These are phyloP conservation scores for Silurus aristotelis DNA, from an alignment of 2,797 vertebrate genomes.

Conservation along the genomic window DNA sequence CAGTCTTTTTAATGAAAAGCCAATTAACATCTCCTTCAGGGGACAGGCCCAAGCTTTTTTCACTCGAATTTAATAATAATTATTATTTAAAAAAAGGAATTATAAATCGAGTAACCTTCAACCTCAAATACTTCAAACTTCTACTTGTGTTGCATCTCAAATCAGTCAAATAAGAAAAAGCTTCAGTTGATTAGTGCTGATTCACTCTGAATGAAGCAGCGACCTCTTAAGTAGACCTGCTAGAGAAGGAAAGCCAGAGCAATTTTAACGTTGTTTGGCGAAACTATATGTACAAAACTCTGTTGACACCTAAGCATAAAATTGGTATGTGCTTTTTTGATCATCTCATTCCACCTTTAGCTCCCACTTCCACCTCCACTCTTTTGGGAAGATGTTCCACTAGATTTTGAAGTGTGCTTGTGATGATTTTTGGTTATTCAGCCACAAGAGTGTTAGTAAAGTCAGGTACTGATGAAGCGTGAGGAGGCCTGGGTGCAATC, in stretches of 20 bases:
- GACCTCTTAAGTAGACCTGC: not conserved
- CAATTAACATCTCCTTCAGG: constrained; percentile 33
- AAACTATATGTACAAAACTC: too few species aligned
- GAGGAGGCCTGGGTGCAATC: too few species aligned
- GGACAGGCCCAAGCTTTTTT: not conserved
- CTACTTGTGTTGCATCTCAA: not conserved
- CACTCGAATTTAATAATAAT: not conserved
- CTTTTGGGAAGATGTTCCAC: too few species aligned
- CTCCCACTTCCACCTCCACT: too few species aligned
- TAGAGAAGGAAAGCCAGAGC: not conserved
- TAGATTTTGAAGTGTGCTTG: too few species aligned
- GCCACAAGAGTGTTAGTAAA: too few species aligned
- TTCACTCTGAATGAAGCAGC: not conserved
- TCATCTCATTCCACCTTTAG: too few species aligned
- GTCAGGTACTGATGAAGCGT: too few species aligned
- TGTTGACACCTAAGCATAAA: too few species aligned
- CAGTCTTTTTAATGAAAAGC: constrained; percentile 38
- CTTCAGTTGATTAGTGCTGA: not conserved
- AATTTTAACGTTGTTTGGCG: not conserved
- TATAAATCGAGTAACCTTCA: not conserved
- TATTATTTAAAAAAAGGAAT: constrained; percentile 5
- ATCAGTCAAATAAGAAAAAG: not conserved
- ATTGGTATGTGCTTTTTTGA: too few species aligned
- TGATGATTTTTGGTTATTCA: too few species aligned
- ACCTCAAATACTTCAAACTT: not conserved